A percentile compares a stretch with the other conserved stretches of the same genome.
Conservation (phyloP, 2,797 vertebrate genomes). For the Perodicticus potto region DNA sequence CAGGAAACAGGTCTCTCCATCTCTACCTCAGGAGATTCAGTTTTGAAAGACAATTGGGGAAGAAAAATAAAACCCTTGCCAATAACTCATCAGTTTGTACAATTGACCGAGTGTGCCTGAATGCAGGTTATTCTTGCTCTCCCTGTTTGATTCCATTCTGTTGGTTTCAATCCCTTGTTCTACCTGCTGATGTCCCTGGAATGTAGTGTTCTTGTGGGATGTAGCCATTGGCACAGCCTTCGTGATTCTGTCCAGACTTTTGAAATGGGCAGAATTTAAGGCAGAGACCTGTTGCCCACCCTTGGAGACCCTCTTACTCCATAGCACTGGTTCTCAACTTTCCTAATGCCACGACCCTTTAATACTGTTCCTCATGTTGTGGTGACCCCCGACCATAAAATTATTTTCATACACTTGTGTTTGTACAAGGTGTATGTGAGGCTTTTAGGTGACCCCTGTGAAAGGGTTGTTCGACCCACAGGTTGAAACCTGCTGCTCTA, state of each 20-base stretch:
- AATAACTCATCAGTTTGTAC: neutral
- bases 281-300: accelerated
- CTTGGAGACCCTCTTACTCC: neutral
- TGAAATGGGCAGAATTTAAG: accelerated
- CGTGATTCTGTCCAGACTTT: neutral
- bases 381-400: no score
- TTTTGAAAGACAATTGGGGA: neutral
- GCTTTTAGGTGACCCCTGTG: no score
- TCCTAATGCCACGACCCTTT: no score
- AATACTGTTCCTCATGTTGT: no score
- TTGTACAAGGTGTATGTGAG: no score
- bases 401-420: no score
- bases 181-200: neutral
- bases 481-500: no score
- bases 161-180: neutral
- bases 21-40: neutral
- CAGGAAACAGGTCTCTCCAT: neutral
- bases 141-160: neutral
- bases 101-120: accelerated
- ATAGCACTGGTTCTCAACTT: no score
- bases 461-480: no score
- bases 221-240: neutral
- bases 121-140: neutral
- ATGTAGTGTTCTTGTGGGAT: accelerated
- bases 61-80: neutral